These are phyloP conservation scores for Ptychodera flava DNA, from an alignment of 35 echinoderm and acorn worm genomes.

Conservation along the genomic window DNA sequence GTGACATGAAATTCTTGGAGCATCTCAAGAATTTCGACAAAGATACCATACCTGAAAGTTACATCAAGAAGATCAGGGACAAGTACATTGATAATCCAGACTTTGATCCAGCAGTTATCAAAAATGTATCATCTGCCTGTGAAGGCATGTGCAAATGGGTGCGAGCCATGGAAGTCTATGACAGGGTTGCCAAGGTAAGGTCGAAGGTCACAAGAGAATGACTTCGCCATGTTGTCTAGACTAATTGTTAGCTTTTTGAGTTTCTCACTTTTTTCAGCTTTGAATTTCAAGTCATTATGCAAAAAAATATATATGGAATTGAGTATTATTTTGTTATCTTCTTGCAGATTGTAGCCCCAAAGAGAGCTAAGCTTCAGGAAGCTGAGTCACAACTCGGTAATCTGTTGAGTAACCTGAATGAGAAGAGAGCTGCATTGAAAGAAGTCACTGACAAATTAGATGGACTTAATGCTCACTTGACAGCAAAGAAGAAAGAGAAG, in stretches of 20 bases:
- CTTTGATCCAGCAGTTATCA: constrained; percentile 72
- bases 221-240: too few species aligned
- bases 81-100: constrained; percentile 87
- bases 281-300: too few species aligned
- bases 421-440: constrained; percentile 78
- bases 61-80: constrained; percentile 92
- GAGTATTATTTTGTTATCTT: too few species aligned
- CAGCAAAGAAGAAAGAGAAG: constrained; percentile 70
- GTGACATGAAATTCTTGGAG: constrained; percentile 91
- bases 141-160: constrained; percentile 92
- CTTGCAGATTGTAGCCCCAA: constrained; percentile 77
- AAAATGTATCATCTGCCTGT: constrained; percentile 87
- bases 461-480: constrained; percentile 80
- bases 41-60: constrained; percentile 59
- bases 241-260: too few species aligned
- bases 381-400: constrained; percentile 72
- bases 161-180: constrained; percentile 87
- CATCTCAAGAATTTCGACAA: constrained; percentile 83
- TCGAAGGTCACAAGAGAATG: too few species aligned
- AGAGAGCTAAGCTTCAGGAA: constrained; percentile 74
- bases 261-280: too few species aligned
- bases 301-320: too few species aligned
- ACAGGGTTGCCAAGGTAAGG: constrained; percentile 93
- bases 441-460: constrained; percentile 90
- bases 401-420: constrained; percentile 67